Conservation (phyloP, 2,113 vertebrate species). For the Urocynchramus pylzowi region DNA sequence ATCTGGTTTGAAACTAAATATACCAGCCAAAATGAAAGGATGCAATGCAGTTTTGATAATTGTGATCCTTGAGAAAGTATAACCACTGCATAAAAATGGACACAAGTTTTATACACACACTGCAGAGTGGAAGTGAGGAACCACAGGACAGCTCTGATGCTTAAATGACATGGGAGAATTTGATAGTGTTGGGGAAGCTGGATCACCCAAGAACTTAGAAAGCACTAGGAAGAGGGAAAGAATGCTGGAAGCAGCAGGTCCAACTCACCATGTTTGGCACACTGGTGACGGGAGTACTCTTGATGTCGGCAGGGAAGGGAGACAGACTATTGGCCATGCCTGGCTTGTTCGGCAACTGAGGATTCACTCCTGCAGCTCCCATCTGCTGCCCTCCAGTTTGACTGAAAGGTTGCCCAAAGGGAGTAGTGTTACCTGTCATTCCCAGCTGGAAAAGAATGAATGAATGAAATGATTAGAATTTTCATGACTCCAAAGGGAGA, state of each 20-base stretch:
- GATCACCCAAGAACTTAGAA: background rate
- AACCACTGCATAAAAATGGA: background rate
- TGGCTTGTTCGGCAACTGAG: constrained; percentile 88
- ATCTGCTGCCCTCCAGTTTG: constrained; percentile 89
- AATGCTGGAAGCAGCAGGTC: background rate
- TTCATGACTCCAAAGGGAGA: background rate
- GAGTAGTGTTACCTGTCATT: constrained; percentile 84
- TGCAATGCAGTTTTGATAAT: background rate
- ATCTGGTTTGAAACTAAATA: background rate
- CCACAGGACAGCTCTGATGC: accelerated
- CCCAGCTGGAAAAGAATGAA: constrained; percentile 83
- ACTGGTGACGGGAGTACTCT: constrained; percentile 85
- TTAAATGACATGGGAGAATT: background rate
- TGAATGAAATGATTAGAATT: background rate
- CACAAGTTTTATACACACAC: background rate
- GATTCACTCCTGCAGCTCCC: constrained; percentile 84
- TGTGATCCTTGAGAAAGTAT: background rate
- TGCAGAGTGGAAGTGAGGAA: background rate
- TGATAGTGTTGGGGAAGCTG: accelerated
- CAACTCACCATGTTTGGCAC: constrained; percentile 93
- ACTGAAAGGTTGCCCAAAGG: constrained; percentile 90
- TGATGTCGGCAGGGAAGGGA: constrained; percentile 87
- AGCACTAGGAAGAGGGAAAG: background rate
- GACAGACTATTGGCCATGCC: constrained; percentile 88
- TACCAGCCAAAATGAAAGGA: background rate